Base-by-base conservation (phyloP, 2,797 vertebrate genomes). In the Onychomys leucogaster region DNA sequence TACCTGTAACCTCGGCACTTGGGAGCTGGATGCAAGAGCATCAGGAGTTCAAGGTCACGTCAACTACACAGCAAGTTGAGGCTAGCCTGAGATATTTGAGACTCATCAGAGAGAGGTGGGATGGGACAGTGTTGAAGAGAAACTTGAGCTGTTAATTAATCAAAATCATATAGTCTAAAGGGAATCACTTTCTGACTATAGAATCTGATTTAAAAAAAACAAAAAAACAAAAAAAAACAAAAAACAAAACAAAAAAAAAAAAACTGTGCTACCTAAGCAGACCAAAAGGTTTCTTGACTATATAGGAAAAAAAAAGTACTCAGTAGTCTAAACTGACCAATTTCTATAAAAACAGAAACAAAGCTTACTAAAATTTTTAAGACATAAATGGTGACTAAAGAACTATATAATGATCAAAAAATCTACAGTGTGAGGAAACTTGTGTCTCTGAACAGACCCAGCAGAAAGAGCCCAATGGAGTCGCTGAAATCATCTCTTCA, bases 171-270 rank as follows among this genome's bases (percentile, higher is more conserved):
- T 41, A 75, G 32, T 17, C 73, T 52, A 91, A 90, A 92, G 80
- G 16, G 46, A 90, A 43, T 86, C 41, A 49, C 87, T 92, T 87
- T 81, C 78, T 82, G 52, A 89, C 55, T 96, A 92, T 89, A 94
- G 5, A 59, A 77, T 90, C 43, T 52, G 41, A 69, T 49, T n/a
- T n/a, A n/a, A n/a, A n/a, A n/a, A n/a, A n/a, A n/a, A n/a, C n/a
- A n/a, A n/a, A n/a, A n/a, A n/a, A n/a, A n/a, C n/a, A n/a, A n/a
- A n/a, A n/a, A n/a, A n/a, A n/a, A n/a, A n/a, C n/a, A n/a, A n/a
- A n/a, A n/a, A n/a, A n/a, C n/a, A n/a, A n/a, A n/a, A n/a, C n/a
- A n/a, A n/a, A n/a, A n/a, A n/a, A n/a, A n/a, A 49, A 49, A 75
- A 46, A 49, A 61, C 19, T 59, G 8, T 63, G 49, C 21, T 90